These are phyloP conservation scores for Scaptomyza caliginosa DNA, from an alignment of 2,888 invertebrate genomes.

Conservation along the genomic window DNA sequence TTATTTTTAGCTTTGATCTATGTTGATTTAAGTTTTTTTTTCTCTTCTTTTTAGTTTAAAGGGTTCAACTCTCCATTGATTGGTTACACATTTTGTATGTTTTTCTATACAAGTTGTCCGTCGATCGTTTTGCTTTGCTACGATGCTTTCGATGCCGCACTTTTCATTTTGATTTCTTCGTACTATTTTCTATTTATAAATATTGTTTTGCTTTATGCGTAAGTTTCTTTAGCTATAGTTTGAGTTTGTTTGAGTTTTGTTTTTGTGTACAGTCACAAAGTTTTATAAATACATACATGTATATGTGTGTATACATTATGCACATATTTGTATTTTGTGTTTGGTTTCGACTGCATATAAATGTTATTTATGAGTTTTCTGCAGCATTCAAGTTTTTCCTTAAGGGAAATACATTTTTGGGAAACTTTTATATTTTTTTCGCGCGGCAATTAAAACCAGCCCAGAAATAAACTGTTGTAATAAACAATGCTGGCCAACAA, in stretches of 20 bases:
- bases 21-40: slow-evolving; percentile 9
- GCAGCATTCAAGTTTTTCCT: slow-evolving; percentile 51
- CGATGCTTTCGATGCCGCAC: slow-evolving; percentile 54
- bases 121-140: slow-evolving; percentile 22
- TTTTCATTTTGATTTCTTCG: slow-evolving; percentile 70
- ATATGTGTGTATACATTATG: slow-evolving; percentile 2
- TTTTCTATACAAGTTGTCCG: slow-evolving; percentile 17
- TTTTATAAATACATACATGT: slow-evolving; percentile 42
- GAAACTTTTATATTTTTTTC: not conserved
- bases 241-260: slow-evolving; percentile 8
- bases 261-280: slow-evolving; percentile 61
- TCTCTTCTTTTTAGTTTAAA: slow-evolving; percentile 43
- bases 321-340: slow-evolving; percentile 27
- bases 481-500: slow-evolving; percentile 2
- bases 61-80: slow-evolving; percentile 72
- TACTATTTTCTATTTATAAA: slow-evolving; percentile 67
- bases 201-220: slow-evolving; percentile 68
- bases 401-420: slow-evolving; percentile 17
- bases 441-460: not conserved
- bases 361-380: slow-evolving; percentile 79
- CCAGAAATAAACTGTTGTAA: slow-evolving; percentile 6
- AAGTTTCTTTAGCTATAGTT: slow-evolving; percentile 61
- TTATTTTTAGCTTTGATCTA: slow-evolving; percentile 54
- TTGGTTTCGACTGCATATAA: slow-evolving; percentile 48
- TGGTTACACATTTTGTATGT: slow-evolving; percentile 63